Base-by-base conservation (phyloP, 2,113 vertebrate species). In the Leptosomus discolor region DNA sequence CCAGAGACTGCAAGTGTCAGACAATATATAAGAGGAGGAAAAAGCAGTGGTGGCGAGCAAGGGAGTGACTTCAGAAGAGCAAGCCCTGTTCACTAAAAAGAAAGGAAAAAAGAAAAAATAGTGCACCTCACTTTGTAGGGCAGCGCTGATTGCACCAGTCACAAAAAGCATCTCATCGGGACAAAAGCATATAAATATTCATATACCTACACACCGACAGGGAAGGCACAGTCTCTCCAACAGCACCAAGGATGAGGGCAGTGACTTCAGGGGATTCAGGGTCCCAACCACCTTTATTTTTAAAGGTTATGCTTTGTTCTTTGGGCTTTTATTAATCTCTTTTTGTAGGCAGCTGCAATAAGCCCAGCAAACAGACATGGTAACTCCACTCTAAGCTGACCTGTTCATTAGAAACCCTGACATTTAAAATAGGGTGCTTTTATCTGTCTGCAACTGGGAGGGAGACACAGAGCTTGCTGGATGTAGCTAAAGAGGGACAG, bases 1-100 rank as follows among this genome's bases (percentile, higher is more conserved):
- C 95, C 76, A 71, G 96, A 95, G 95, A 91, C 80, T 94, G 65
- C 15, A 88, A 71, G 48, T 88, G 92, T 88, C 90, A 95, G 85
- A 74, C 50, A 50, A 96, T 92, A 83, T 26, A 92, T 92, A 97
- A 95, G 54, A 78, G 81, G 53, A 91, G 30, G 50, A 12, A 9
- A 61, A 94, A 83, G 36, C 0, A 0, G 27, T 22, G 27, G 34
- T 27, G 37, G 26, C 12, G 18, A 50, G 29, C 58, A 56, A 43
- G 15, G 21, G n/a, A 80, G 21, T 18, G 27, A 14, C 56, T 92
- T 32, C 46, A 57, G 86, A 60, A 96, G 45, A 91, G 34, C 50
- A 32, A 84, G 23, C 37, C 8, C 30, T 41, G 46, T 65, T 94
- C 79, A 71, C 86, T 95, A 84, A 84, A 86, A 77, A 86, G 36